Base-by-base conservation (phyloP, 1,140 invertebrate genomes). In the Solen grandis region DNA sequence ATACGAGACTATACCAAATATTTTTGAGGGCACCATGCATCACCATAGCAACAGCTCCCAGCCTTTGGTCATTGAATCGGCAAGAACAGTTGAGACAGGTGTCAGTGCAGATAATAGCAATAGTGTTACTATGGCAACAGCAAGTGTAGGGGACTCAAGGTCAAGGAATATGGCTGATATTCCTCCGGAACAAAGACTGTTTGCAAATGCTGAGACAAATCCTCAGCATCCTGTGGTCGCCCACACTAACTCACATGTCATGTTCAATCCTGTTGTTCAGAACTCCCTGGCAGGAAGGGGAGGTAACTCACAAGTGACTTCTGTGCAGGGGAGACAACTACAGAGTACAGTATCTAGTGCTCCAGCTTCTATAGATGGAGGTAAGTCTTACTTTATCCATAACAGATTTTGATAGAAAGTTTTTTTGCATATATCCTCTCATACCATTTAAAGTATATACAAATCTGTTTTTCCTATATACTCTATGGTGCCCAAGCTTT, bases 121-220 rank as follows among this genome's bases (percentile, higher is more conserved):
- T 33, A n/a, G n/a, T n/a, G n/a, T n/a, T n/a, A n/a, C n/a, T n/a
- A n/a, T n/a, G n/a, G n/a, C n/a, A n/a, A n/a, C n/a, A n/a, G n/a
- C n/a, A n/a, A n/a, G n/a, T n/a, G n/a, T n/a, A n/a, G n/a, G n/a
- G n/a, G n/a, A n/a, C n/a, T 55, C 74, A 66, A 66, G 41, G 50
- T 65, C 74, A 66, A 29, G 1, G 22, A 46, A 52, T 4, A 16
- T 60, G 27, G 8, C 36, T 0, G 74, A 76, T 66, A 41, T 76
- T 50, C 74, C 60, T 33, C 74, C 74, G 29, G 41, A 76, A 50
- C 60, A 76, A 16, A 50, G 74, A 63, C 62, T 76, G 38, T 76
- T 76, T 76, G 59, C 74, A 14, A 38, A 62, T 38, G 19, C 41
- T 33, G 60, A 57, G 10, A 27, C 46, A 13, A 52, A 22, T 46